Base-by-base conservation (phyloP, 2,113 vertebrate genomes). In the Climacteris rufus region DNA sequence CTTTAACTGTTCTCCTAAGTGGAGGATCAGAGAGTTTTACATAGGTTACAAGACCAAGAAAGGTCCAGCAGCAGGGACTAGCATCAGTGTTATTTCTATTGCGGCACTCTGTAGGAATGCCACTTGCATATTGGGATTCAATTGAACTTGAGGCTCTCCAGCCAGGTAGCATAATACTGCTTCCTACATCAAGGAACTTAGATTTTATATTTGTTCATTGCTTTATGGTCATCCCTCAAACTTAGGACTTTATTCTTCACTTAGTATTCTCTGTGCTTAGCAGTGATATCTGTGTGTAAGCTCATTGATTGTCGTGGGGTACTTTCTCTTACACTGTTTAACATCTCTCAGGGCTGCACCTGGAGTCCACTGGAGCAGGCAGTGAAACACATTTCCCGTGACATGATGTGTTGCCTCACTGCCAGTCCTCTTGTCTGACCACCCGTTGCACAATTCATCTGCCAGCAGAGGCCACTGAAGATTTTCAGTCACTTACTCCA, bases 341-440 rank as follows among this genome's bases (percentile, higher is more conserved):
- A 7, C 17, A 4, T 5, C 16, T 52, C 27, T 15, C 19, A 3
- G 40, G 37, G 40, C 28, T 60, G 1, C 11, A 7, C 24, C 56
- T 68, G 87, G 20, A 42, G 9, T 74, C 52, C 30, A 2, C 2
- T 28, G 68, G 72, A 49, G 37, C 52, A 31, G 24, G 20, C 56
- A 49, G 17, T 7, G 4, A 10, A 37, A 42, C 37, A 37, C 9
- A 12, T 83, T 69, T 80, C 74, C 53, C 85, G 60, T 11, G 22
- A 2, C 44, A 21, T 0, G 0, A 56, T 44, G 47, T 0, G 2
- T 11, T 95, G 9, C 53, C 40, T 68, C 40, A 0, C 56, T 85
- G 70, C 37, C 63, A 45, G 20, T 44, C 27, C 33, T 68, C 40
- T 61, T 66, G 6, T 28, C 84, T 79, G 65, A 47, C 44, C 60